Percentiles rank a stretch among this genome's conserved stretches.
Evolutionary conservation across 2,888 invertebrate species (phyloP).

Genomic region (Macropis europaea): DNA sequence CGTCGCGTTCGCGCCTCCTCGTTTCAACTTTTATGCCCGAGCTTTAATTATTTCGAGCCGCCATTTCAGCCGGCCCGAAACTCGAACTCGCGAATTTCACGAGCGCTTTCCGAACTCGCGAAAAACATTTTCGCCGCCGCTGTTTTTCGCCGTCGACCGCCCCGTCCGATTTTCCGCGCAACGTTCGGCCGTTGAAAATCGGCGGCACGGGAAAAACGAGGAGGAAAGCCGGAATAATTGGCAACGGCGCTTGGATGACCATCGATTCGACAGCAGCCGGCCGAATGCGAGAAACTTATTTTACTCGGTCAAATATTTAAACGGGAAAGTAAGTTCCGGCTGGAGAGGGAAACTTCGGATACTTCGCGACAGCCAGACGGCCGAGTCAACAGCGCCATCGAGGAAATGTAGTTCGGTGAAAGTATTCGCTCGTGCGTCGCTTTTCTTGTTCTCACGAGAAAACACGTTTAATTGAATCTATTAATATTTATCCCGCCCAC

Average conservation of each 20-base stretch:
- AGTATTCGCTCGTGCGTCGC: slow-evolving; percentile 21
- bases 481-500: slow-evolving; percentile 19
- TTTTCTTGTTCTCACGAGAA: slow-evolving; percentile 4
- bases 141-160: background rate
- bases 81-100: slow-evolving; percentile 33
- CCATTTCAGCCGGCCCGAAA: slow-evolving; percentile 67
- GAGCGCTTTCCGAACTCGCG: slow-evolving; percentile 13
- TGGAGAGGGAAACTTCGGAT: slow-evolving; percentile 37
- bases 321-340: slow-evolving; percentile 38
- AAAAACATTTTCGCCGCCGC: background rate
- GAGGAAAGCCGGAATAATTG: slow-evolving; percentile 10
- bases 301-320: slow-evolving; percentile 53
- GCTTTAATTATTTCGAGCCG: slow-evolving; percentile 66
- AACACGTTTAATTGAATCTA: slow-evolving; percentile 19
- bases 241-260: slow-evolving; percentile 16
- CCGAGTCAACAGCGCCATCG: slow-evolving; percentile 43
- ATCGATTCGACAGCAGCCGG: slow-evolving; percentile 8
- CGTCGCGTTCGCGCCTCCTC: background rate
- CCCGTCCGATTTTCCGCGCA: slow-evolving; percentile 3
- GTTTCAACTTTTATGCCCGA: slow-evolving; percentile 62
- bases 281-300: slow-evolving; percentile 38
- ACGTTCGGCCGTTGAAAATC: slow-evolving; percentile 1
- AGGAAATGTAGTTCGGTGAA: slow-evolving; percentile 31
- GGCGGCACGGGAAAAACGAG: background rate
- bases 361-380: slow-evolving; percentile 46